Percentiles rank a stretch among this genome's conserved stretches.
Evolutionary conservation across 2,797 vertebrate genomes (phyloP).

Genomic region (Glyptemys insculpta): DNA sequence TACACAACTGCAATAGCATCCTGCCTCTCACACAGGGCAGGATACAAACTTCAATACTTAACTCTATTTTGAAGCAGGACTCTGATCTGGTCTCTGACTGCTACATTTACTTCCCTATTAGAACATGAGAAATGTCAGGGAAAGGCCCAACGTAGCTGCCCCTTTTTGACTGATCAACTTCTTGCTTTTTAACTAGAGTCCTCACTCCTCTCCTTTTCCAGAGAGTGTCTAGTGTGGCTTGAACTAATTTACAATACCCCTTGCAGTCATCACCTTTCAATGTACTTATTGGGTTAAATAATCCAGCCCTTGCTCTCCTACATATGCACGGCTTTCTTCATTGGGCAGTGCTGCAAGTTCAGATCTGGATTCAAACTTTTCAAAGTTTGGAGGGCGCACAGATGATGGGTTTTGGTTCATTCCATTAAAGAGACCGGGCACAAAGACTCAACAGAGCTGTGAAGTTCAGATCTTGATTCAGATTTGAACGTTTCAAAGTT

Average conservation of each 20-base stretch:
- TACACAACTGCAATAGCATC: neutral
- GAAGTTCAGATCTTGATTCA: neutral
- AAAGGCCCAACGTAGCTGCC: neutral
- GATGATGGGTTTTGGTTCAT: neutral
- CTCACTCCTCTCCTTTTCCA: neutral
- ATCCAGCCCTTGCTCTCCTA: neutral
- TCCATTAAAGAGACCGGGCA: neutral
- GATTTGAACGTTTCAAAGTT: neutral
- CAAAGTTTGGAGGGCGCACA: neutral
- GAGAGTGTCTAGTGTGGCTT: neutral
- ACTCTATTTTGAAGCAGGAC: fast-evolving
- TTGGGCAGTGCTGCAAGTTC: neutral
- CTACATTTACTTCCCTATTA: neutral
- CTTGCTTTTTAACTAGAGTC: neutral
- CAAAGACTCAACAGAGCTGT: no score
- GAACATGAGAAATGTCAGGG: neutral
- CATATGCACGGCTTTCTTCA: neutral
- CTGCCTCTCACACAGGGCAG: neutral
- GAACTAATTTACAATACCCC: neutral
- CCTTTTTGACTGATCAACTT: neutral
- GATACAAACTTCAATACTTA: neutral
- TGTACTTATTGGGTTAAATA: neutral
- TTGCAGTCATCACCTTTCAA: neutral
- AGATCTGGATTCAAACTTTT: neutral
- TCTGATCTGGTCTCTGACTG: neutral